Evolutionary conservation across 2,888 invertebrate genomes (phyloP).

Genomic region (Sclerodermus sp.): DNA sequence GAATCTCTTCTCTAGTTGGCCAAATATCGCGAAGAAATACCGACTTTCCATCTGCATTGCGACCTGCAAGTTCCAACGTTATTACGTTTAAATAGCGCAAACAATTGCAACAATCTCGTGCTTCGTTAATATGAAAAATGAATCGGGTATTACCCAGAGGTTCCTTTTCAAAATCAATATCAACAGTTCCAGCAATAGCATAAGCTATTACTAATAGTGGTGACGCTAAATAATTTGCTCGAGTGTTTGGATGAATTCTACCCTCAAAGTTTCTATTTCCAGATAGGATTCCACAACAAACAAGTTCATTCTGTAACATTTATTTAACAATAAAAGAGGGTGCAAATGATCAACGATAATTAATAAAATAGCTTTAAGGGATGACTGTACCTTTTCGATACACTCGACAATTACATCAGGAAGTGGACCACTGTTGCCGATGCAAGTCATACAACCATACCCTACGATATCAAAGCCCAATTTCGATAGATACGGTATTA

Average conservation of each 20-base stretch:
- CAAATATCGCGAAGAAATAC: conserved; percentile 93
- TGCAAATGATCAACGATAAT: neutral
- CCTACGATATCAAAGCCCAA: conserved; percentile 94
- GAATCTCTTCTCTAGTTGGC: conserved; percentile 90
- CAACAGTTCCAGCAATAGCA: conserved; percentile 92
- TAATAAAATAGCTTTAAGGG: no score
- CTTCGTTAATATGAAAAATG: no score
- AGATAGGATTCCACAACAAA: conserved; percentile 94
- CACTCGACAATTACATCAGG: conserved; percentile 66
- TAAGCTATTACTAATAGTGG: conserved; percentile 96
- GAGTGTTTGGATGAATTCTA: conserved; percentile 92
- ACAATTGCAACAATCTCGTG: neutral
- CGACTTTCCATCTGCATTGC: conserved; percentile 65
- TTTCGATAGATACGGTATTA: conserved; percentile 80
- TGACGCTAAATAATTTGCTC: conserved; percentile 98
- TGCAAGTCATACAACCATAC: conserved; percentile 99
- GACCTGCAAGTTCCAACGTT: conserved; percentile 25
- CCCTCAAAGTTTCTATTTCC: conserved; percentile 99
- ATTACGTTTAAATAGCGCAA: neutral
- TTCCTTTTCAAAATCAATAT: conserved; percentile 91
- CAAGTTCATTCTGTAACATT: conserved; percentile 76
- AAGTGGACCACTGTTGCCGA: conserved; percentile 96
- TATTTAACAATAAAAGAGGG: neutral
- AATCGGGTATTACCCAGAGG: conserved; percentile 68
- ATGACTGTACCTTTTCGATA: conserved; percentile 48